Percentiles rank a stretch among this genome's conserved stretches.
phyloP scores from a whole-genome alignment of 2,888 invertebrate species.

The Synanthedon myopaeformis region DNA sequence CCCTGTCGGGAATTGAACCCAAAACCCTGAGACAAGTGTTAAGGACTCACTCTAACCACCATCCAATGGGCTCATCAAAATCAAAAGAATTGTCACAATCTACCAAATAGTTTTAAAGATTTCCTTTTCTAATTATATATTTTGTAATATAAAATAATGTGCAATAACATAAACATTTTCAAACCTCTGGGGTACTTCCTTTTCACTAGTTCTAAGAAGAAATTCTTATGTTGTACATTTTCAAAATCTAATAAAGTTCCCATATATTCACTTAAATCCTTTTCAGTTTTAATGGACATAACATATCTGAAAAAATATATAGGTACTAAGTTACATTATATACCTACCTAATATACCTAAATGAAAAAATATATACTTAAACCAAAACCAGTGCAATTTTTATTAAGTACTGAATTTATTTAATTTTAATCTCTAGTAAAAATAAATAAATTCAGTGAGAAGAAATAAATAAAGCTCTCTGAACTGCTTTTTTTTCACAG shows the following conservation, averaged over 20 bases:
- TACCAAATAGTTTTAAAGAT: not conserved
- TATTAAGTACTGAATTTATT: not conserved
- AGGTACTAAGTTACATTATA: too few relatives aligned
- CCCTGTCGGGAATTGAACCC: too few relatives aligned
- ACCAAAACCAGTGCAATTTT: not conserved
- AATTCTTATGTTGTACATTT: slow-evolving; percentile 74
- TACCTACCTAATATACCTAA: slow-evolving; percentile 5
- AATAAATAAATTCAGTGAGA: too few relatives aligned
- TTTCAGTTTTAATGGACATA: slow-evolving; percentile 75
- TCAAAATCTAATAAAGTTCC: slow-evolving; percentile 78
- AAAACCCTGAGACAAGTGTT: too few relatives aligned
- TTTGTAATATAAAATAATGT: too few relatives aligned
- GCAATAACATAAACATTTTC: not conserved
- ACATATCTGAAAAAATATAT: slow-evolving; percentile 74
- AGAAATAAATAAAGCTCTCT: too few relatives aligned
- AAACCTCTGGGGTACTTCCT: slow-evolving; percentile 50
- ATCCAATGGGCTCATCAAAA: too few relatives aligned
- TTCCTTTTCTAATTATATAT: too few relatives aligned
- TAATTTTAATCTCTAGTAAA: too few relatives aligned
- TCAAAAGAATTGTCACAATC: not conserved
- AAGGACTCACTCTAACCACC: too few relatives aligned
- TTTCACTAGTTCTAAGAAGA: slow-evolving; percentile 72
- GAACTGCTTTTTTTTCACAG: too few relatives aligned
- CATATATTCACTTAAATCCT: slow-evolving; percentile 83
- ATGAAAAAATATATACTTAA: slow-evolving; percentile 1